These are phyloP conservation scores for Triplophysa bombifrons DNA, from an alignment of 2,797 vertebrate genomes.

Conservation along the genomic window DNA sequence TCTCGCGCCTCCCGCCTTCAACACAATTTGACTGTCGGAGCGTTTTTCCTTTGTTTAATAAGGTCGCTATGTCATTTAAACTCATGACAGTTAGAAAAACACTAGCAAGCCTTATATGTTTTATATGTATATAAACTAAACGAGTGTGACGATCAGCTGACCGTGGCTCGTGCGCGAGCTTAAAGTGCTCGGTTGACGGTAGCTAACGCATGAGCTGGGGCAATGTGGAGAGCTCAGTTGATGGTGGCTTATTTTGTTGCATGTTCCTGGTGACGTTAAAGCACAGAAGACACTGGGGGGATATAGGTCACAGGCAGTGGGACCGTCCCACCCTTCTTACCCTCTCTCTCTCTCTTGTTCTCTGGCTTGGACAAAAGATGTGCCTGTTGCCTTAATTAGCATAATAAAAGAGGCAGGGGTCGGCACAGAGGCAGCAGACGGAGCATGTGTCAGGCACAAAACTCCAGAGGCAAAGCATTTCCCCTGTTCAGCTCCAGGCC, in stretches of 20 bases:
- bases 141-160: constrained; percentile 6
- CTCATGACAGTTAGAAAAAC: neutral
- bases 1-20: constrained; percentile 18
- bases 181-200: constrained; percentile 26
- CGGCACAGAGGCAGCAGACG: constrained; percentile 65
- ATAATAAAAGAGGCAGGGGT: constrained; percentile 83
- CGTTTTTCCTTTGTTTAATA: no score
- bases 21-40: neutral
- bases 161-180: constrained; percentile 16
- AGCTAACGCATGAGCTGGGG: neutral
- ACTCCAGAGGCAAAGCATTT: constrained; percentile 53
- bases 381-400: constrained; percentile 77
- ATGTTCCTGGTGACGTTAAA: constrained; percentile 49
- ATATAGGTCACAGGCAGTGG: constrained; percentile 35
- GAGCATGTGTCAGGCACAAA: constrained; percentile 72
- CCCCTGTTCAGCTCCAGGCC: constrained; percentile 20
- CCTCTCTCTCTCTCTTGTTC: constrained; percentile 43
- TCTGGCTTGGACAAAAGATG: constrained; percentile 71
- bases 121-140: neutral
- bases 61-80: neutral
- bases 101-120: neutral
- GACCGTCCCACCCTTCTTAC: constrained; percentile 48
- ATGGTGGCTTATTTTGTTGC: constrained; percentile 41
- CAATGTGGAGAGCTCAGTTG: constrained; percentile 31
- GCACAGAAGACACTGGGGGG: constrained; percentile 25